phyloP scores from a whole-genome alignment of 2,113 vertebrate genomes.

The Toxostoma redivivum region DNA sequence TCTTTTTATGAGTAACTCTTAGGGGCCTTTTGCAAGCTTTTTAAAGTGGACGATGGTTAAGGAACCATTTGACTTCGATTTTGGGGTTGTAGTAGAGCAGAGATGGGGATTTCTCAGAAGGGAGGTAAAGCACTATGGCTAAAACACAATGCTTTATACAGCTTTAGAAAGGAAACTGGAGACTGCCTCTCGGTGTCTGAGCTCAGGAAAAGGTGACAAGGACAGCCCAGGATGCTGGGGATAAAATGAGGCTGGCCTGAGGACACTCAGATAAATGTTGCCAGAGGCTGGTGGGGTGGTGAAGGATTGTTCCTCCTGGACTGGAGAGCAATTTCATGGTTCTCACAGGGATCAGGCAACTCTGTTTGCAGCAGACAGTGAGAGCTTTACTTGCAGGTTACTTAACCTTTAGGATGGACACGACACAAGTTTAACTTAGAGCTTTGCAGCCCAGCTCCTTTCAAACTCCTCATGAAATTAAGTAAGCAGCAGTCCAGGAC shows the following conservation, averaged over 20 bases:
- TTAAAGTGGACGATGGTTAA: background rate
- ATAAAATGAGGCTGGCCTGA: background rate
- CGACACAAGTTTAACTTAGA: background rate
- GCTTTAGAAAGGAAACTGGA: background rate
- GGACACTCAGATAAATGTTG: background rate
- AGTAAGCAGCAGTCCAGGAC: background rate
- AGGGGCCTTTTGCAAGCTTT: background rate
- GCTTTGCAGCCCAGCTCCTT: background rate
- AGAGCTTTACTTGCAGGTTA: fast-evolving
- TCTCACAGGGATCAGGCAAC: background rate
- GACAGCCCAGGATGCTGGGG: background rate
- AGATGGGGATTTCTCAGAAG: background rate
- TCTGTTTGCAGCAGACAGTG: background rate
- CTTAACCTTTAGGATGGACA: background rate
- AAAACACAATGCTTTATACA: background rate
- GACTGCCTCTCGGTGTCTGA: background rate
- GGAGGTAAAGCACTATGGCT: background rate
- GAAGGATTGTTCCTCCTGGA: fast-evolving
- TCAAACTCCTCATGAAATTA: background rate
- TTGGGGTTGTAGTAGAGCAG: background rate
- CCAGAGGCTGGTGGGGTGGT: background rate
- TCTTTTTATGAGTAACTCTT: background rate
- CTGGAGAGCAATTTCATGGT: background rate
- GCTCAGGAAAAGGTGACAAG: background rate
- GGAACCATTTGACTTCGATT: background rate